Base-by-base conservation (phyloP, 2,888 invertebrate genomes). In the Metallyticus violacea region DNA sequence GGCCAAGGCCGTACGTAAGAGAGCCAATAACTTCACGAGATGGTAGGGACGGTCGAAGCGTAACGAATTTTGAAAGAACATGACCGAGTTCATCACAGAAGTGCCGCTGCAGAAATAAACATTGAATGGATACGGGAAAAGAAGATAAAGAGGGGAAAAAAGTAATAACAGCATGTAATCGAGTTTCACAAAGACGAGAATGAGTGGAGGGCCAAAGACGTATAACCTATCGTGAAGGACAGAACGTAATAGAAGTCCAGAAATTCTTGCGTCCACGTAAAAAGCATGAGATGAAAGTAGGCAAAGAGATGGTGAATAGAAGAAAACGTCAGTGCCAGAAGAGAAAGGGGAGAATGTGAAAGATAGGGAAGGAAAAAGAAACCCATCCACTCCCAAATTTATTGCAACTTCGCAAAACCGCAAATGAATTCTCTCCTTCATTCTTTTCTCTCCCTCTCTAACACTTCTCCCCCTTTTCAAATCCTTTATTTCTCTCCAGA, bases 381-480 rank as follows among this genome's bases (percentile, higher is more conserved):
- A 83, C 79, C 78, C 30, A 62, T 62, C 40, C 40, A 30, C 81
- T 86, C 22, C 83, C 83, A 83, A 87, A 87, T 87, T 87, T 87
- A 87, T 87, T 87, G 87, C 87, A 79, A 87, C 77, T 85, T 83
- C 87, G 85, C 86, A 84, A 86, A 77, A 81, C 87, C 87, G 85
- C 87, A 87, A 87, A 87, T 86, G 87, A 87, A 87, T 87, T 86
- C 80, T 83, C 77, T 83, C 79, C 85, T 26, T 76, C 62, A 26
- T 40, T 78, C 62, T 25, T 26, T 26, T 9, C 22, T 26, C 62
- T 79, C 77, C 77, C 25, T 79, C 77, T 29, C 29, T 27, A 15
- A 40, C 40, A 40, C 40, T 40, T 40, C 40, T 40, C 77, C 28
- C 80, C 62, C 62, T 86, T 85, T 62, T 76, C 85, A 84, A 78